These are phyloP conservation scores for Mimachlamys varia DNA, from an alignment of 2,888 invertebrate species.

Conservation along the genomic window DNA sequence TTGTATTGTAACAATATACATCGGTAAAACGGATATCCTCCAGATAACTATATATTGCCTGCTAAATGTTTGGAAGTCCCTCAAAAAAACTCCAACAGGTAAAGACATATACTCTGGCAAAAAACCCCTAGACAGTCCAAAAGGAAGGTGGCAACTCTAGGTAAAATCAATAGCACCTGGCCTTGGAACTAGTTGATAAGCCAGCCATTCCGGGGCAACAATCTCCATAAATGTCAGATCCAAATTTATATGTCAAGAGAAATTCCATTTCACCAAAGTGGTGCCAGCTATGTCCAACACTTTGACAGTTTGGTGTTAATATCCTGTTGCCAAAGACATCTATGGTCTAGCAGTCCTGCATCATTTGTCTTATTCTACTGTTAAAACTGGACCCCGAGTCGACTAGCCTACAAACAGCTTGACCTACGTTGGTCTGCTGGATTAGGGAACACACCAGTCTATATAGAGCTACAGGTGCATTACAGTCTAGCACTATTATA, in stretches of 20 bases:
- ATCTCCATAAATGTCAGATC: background rate
- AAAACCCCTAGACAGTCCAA: background rate
- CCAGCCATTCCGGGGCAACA: conserved; percentile 8
- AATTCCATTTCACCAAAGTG: background rate
- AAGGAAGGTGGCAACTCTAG: background rate
- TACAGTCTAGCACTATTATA: too few species aligned
- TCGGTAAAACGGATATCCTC: too few species aligned
- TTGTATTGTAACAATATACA: too few species aligned
- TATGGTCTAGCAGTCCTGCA: background rate
- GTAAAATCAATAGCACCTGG: background rate
- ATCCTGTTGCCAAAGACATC: conserved; percentile 11
- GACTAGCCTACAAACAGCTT: background rate
- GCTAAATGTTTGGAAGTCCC: background rate
- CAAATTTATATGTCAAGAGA: conserved; percentile 3
- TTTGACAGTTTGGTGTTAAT: background rate
- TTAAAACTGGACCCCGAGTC: background rate
- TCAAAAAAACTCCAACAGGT: background rate
- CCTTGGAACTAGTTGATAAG: conserved; percentile 13
- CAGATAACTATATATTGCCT: background rate
- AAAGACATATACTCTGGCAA: background rate
- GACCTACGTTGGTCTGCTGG: background rate
- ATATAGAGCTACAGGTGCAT: too few species aligned
- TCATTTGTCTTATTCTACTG: background rate
- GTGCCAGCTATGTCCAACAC: background rate
- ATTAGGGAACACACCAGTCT: background rate